These are phyloP conservation scores for Fulica atra DNA, from an alignment of 2,113 vertebrate genomes.

Conservation along the genomic window DNA sequence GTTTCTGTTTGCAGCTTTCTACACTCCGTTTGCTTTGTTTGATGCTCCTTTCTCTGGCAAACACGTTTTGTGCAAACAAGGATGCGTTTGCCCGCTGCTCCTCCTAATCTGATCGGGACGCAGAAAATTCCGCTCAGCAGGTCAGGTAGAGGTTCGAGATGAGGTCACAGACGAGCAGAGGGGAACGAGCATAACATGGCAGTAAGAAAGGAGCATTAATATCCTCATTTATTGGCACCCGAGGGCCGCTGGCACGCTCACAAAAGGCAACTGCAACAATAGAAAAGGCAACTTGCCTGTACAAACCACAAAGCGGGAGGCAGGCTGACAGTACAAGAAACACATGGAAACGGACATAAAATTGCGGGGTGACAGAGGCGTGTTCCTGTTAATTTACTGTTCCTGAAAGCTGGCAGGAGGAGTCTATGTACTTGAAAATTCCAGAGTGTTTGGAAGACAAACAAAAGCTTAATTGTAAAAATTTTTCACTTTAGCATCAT, in stretches of 20 bases:
- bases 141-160: constrained; percentile 7
- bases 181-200: background rate
- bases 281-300: background rate
- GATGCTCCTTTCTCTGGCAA: constrained; percentile 11
- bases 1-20: constrained; percentile 25
- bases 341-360: background rate
- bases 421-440: background rate
- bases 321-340: background rate
- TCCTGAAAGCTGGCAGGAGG: background rate
- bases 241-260: background rate
- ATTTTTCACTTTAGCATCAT: background rate
- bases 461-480: background rate
- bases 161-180: background rate
- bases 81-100: background rate
- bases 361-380: background rate
- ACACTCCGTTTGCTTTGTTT: constrained; percentile 10
- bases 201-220: background rate
- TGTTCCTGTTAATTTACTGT: background rate
- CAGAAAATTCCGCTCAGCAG: constrained; percentile 1
- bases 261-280: background rate
- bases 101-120: background rate
- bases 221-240: background rate
- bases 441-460: background rate
- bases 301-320: background rate
- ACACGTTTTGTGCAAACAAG: background rate